Conservation (phyloP, 2,113 vertebrate genomes). For the Jacana jacana region DNA sequence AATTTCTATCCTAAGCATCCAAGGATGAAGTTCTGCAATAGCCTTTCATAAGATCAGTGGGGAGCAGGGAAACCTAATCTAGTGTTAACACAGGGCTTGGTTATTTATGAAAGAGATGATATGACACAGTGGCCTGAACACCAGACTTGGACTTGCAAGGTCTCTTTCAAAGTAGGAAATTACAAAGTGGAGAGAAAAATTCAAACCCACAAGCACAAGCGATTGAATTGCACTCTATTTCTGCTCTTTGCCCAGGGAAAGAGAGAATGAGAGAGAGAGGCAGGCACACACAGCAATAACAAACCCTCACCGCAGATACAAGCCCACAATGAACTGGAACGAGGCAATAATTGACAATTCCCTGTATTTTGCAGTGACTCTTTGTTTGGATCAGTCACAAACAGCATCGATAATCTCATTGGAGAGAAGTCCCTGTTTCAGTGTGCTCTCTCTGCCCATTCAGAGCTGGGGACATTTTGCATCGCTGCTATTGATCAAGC, state of each 20-base stretch:
- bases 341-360: background rate
- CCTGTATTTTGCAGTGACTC: background rate
- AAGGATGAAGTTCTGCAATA: background rate
- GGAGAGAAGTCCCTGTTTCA: background rate
- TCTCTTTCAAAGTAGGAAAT: background rate
- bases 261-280: background rate
- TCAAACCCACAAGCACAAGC: background rate
- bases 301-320: background rate
- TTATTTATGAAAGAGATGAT: background rate
- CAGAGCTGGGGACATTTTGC: background rate
- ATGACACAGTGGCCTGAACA: background rate
- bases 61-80: background rate
- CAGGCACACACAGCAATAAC: background rate
- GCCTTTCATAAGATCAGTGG: background rate
- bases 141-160: background rate
- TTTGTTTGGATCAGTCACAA: conserved; percentile 10
- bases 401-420: background rate
- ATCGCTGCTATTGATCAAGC: background rate
- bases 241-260: background rate
- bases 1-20: background rate
- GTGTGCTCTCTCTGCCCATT: background rate
- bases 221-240: background rate
- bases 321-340: background rate
- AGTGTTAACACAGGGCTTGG: background rate
- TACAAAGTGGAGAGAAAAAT: background rate